Base-by-base conservation (phyloP, 2,888 invertebrate species). In the Drosophila diplacantha region DNA sequence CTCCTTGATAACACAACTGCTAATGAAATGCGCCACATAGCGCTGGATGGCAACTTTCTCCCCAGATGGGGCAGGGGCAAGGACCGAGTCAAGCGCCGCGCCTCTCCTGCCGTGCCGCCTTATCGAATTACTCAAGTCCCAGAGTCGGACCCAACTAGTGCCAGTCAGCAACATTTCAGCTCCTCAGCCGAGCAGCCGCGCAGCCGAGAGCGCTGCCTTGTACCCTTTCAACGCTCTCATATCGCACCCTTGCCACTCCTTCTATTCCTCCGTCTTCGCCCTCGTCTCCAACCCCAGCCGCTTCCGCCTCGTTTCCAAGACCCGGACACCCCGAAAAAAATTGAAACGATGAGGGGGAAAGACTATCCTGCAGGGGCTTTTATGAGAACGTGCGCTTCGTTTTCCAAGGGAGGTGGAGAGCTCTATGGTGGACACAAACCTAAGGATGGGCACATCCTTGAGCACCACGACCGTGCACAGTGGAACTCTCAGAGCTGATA, bases 121-220 rank as follows among this genome's bases (percentile, higher is more conserved):
- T 79, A 79, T 79, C 80, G 83, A 79, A 79, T 79, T 79, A 79
- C 78, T 84, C 83, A 70, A 74, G 84, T 77, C 63, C 73, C 75
- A 29, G 41, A 61, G 53, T 50, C 51, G 66, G 43, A 58, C 41
- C 35, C 38, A 46, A 79, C 76, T 75, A 73, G 77, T 84, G 83
- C 84, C 74, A 84, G 78, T 84, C 84, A 80, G 84, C 83, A 83
- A 82, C 78, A 84, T 78, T 78, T 78, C 72, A 74, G 65, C 67
- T 68, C 71, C 72, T 62, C 54, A 44, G 32, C 49, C 44, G 29
- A 49, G 69, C 29, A 11, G 5, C 26, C 26, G 26, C 8, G 26
- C 53, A 38, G 32, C 49, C 44, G 24, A 49, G 72, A 55, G 65
- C 77, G 69, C 60, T 77, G 77, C 74, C 83, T 84, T 84, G 83